Evolutionary conservation across 2,113 vertebrate species (phyloP).

Genomic region (Lathamus discolor): DNA sequence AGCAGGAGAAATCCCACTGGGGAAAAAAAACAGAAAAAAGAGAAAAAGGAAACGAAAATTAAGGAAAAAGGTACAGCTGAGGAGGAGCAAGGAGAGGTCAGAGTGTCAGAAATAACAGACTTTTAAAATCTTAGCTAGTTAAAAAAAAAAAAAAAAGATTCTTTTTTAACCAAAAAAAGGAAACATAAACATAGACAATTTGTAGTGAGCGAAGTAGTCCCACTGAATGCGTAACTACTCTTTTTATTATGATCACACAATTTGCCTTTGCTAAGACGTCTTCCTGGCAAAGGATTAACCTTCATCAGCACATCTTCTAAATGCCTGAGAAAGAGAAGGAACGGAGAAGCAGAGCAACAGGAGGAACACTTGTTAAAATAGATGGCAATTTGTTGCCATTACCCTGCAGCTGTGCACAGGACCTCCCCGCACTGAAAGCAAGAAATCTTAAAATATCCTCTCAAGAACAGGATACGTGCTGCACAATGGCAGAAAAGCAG

Average conservation of each 20-base stretch:
- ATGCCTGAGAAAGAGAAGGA: not conserved
- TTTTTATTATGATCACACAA: not conserved
- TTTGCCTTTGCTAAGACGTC: not conserved
- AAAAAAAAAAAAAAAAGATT: not conserved
- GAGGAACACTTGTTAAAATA: conserved; percentile 58
- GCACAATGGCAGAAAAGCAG: not conserved
- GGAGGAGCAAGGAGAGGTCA: not conserved
- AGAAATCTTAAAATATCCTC: not conserved
- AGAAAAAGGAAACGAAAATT: fast-evolving
- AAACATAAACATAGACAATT: not conserved
- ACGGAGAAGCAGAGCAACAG: not conserved
- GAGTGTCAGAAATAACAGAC: not conserved
- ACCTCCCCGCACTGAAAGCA: not conserved
- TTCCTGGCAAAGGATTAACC: not conserved
- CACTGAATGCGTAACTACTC: not conserved
- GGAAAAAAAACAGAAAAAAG: not conserved
- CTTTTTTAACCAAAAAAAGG: not conserved
- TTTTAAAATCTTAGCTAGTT: not conserved
- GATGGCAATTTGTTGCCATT: conserved; percentile 31
- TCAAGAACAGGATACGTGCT: not conserved
- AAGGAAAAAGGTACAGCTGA: not conserved
- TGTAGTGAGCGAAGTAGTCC: not conserved
- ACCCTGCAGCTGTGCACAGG: conserved; percentile 33
- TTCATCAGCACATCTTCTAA: not conserved
- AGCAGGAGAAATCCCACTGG: not conserved